Evolutionary conservation across 2,113 vertebrate species (phyloP).

Genomic region (Stegastes partitus): DNA sequence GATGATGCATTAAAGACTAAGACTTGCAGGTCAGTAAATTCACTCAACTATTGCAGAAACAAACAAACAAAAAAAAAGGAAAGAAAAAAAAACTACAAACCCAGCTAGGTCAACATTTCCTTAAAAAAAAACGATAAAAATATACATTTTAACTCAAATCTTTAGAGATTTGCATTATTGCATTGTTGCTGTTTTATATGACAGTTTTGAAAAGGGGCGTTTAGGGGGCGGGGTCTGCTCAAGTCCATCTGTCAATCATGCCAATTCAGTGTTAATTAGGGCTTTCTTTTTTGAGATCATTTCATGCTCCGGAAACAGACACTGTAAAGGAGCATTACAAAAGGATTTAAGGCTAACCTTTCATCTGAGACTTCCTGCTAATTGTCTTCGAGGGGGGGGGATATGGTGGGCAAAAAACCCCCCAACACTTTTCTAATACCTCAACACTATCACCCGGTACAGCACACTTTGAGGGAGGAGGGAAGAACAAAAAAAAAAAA

Average conservation of each 20-base stretch:
- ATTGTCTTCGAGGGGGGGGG: constrained; percentile 51
- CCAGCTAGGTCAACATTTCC: constrained; percentile 35
- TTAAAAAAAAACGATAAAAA: constrained; percentile 1
- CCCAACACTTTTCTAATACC: constrained; percentile 68
- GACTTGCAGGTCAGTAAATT: constrained; percentile 67
- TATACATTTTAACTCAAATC: constrained; percentile 26
- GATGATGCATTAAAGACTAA: constrained; percentile 51
- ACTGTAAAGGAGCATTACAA: constrained; percentile 31
- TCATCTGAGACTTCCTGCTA: constrained; percentile 60
- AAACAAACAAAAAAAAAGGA: constrained; percentile 21
- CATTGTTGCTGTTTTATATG: constrained; percentile 30
- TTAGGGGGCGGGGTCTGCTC: background rate
- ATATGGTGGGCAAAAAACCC: constrained; percentile 18
- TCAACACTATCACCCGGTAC: constrained; percentile 76
- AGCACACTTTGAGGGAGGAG: constrained; percentile 70
- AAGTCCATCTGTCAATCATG: constrained; percentile 23
- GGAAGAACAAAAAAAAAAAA: constrained; percentile 24
- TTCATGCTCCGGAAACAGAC: constrained; percentile 49
- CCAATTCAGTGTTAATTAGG: constrained; percentile 53
- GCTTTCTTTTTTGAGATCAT: constrained; percentile 19
- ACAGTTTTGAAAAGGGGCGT: constrained; percentile 13
- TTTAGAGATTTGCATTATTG: constrained; percentile 39
- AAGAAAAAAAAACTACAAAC: constrained; percentile 36
- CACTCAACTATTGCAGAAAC: constrained; percentile 55
- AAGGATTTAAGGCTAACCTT: constrained; percentile 72